A percentile compares a stretch with the other conserved stretches of the same genome.
Evolutionary conservation across 1,140 invertebrate species (phyloP).

Genomic region (Heliconius hewitsoni): DNA sequence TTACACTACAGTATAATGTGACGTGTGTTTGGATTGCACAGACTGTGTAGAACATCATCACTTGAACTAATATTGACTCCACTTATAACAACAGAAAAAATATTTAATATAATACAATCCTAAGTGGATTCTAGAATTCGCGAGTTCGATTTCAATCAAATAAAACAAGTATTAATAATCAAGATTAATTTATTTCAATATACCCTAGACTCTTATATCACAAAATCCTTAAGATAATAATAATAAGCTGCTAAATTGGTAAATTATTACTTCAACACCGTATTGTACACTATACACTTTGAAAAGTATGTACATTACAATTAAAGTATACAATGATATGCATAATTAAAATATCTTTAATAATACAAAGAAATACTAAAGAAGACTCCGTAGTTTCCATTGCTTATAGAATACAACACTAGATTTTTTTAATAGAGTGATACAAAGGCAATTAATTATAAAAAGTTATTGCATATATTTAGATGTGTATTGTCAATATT

Average conservation of each 20-base stretch:
- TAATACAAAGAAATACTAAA: slow-evolving; percentile 10
- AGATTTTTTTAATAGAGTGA: background rate
- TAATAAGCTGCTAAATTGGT: background rate
- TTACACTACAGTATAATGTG: slow-evolving; percentile 19
- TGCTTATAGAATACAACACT: background rate
- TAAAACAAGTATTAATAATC: slow-evolving; percentile 32
- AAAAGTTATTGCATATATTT: background rate
- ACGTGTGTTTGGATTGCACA: slow-evolving; percentile 23
- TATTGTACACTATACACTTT: background rate
- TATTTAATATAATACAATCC: background rate
- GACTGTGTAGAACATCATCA: slow-evolving; percentile 6
- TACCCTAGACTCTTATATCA: slow-evolving; percentile 44
- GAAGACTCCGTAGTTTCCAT: background rate
- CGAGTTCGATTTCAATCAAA: slow-evolving; percentile 14
- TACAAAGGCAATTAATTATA: background rate
- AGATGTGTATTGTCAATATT: background rate
- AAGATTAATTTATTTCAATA: slow-evolving; percentile 39
- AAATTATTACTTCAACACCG: background rate
- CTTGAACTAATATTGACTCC: slow-evolving; percentile 27
- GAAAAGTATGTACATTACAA: background rate
- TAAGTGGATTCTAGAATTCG: slow-evolving; percentile 13
- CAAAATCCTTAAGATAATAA: slow-evolving; percentile 36
- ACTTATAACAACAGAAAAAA: slow-evolving; percentile 6
- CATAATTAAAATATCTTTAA: background rate
- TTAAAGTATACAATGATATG: slow-evolving; percentile 12